A percentile compares a stretch with the other conserved stretches of the same genome.
phyloP scores from a whole-genome alignment of 1,140 invertebrate genomes.

The Phymastichus coffea region DNA sequence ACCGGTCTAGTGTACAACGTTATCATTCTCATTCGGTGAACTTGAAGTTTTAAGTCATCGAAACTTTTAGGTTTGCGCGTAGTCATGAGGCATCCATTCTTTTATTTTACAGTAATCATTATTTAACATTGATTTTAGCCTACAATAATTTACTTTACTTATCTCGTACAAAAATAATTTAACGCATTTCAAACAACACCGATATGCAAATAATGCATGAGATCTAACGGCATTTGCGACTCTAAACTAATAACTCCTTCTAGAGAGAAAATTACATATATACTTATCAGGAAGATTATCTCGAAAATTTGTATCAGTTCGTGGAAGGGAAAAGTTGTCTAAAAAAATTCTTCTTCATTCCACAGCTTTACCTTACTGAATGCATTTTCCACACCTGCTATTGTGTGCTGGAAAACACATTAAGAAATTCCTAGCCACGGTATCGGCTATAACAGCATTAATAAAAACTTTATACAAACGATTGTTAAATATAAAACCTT shows the following conservation, averaged over 20 bases:
- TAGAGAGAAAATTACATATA: not conserved
- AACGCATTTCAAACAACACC: not conserved
- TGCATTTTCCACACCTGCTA: not conserved
- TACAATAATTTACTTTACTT: not conserved
- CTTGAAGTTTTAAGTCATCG: conserved; percentile 31
- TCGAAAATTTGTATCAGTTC: not conserved
- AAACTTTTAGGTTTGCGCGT: conserved; percentile 46
- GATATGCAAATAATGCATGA: not conserved
- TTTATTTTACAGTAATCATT: too few species aligned
- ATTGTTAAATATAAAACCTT: not conserved
- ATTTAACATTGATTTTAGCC: not conserved
- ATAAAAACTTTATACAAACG: not conserved
- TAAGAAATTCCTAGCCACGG: not conserved
- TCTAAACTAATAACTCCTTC: not conserved
- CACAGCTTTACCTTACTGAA: not conserved
- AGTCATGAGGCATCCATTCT: conserved; percentile 41
- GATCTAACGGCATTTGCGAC: not conserved
- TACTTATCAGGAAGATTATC: not conserved
- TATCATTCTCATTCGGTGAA: conserved; percentile 52
- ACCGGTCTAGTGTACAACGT: conserved; percentile 53
- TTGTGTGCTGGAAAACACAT: not conserved
- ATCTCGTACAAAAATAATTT: not conserved
- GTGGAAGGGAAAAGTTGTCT: too few species aligned
- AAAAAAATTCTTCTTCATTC: conserved; percentile 1
- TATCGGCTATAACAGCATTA: not conserved